phyloP scores from a whole-genome alignment of 2,888 invertebrate genomes.

The Eupithecia pulchellata region DNA sequence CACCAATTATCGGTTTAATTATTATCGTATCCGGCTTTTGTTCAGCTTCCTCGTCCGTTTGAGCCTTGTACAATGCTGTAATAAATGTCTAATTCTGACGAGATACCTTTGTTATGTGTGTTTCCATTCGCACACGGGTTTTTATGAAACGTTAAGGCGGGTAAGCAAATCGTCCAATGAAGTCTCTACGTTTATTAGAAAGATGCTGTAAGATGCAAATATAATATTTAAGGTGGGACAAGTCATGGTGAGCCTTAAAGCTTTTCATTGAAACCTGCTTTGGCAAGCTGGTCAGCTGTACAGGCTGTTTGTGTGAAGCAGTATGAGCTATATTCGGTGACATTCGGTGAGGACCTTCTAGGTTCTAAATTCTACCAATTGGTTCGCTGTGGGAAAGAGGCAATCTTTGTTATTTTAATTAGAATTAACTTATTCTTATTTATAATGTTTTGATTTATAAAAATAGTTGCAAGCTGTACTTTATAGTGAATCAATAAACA shows the following conservation, averaged over 20 bases:
- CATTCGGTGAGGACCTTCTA: too few species aligned
- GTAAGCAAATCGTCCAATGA: background rate
- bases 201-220: background rate
- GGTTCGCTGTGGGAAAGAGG: too few species aligned
- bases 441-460: too few species aligned
- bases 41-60: constrained; percentile 73
- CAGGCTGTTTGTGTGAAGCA: too few species aligned
- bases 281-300: too few species aligned
- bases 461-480: too few species aligned
- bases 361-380: too few species aligned
- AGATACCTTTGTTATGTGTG: constrained; percentile 59
- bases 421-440: too few species aligned
- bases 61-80: constrained; percentile 78
- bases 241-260: background rate
- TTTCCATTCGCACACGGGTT: constrained; percentile 52
- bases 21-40: constrained; percentile 81
- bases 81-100: constrained; percentile 78
- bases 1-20: constrained; percentile 74
- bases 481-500: too few species aligned
- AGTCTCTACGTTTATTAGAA: background rate
- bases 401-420: too few species aligned
- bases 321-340: too few species aligned
- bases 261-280: background rate
- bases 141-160: background rate
- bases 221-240: background rate